phyloP scores from a whole-genome alignment of 2,113 vertebrate genomes.

The Poicephalus gulielmi region DNA sequence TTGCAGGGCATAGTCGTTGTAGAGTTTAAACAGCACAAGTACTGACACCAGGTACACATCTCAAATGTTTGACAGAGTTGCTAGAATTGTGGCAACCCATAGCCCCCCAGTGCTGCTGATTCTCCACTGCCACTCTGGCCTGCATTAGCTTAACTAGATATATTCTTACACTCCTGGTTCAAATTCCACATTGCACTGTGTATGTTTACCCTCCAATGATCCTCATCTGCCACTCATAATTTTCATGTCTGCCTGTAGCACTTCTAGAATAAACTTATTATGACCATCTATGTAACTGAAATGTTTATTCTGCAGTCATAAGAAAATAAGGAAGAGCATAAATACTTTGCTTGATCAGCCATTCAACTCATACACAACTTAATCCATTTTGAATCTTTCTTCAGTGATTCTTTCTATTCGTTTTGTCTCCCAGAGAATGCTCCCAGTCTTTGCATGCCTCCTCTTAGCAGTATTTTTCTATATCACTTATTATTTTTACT shows the following conservation, averaged over 20 bases:
- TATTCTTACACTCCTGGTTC: rapidly evolving
- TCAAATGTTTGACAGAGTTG: no score
- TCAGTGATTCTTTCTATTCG: not conserved
- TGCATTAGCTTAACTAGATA: not conserved
- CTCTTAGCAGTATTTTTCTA: not conserved
- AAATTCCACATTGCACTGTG: not conserved
- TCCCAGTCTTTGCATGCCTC: not conserved
- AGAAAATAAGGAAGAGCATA: not conserved
- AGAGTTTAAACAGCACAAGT: not conserved
- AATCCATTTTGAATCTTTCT: not conserved
- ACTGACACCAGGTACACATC: not conserved
- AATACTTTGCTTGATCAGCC: not conserved
- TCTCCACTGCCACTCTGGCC: not conserved
- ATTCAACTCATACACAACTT: not conserved
- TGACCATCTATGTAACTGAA: not conserved
- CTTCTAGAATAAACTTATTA: not conserved
- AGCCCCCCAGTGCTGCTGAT: rapidly evolving
- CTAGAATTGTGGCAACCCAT: not conserved
- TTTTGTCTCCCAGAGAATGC: not conserved
- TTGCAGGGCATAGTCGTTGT: not conserved
- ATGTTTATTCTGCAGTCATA: not conserved
- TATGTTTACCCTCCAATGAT: rapidly evolving
- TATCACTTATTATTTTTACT: slow-evolving; percentile 29
- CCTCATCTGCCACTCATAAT: not conserved
- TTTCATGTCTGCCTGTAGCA: not conserved